These are phyloP conservation scores for Dasyprocta punctata DNA, from an alignment of 2,113 vertebrate species.

Conservation along the genomic window DNA sequence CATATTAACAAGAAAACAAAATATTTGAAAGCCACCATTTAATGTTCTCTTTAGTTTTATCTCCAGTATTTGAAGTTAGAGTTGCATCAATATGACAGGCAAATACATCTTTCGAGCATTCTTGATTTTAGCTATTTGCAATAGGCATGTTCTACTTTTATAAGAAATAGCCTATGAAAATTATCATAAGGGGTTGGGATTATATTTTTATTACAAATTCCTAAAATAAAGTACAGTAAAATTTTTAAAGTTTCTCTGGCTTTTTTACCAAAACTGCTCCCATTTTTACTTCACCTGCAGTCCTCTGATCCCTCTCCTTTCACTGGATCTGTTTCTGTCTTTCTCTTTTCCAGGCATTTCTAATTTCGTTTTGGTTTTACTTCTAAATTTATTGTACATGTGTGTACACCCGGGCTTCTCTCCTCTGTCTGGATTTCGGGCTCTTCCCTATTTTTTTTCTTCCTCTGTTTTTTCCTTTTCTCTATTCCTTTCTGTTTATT, in stretches of 20 bases:
- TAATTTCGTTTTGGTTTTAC: not conserved
- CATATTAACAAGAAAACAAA: not conserved
- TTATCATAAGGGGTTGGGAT: not conserved
- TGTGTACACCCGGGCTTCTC: not conserved
- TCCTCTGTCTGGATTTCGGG: not conserved
- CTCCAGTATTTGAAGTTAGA: not conserved
- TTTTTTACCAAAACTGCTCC: not conserved
- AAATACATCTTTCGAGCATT: not conserved
- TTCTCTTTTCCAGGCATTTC: not conserved
- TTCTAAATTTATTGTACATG: not conserved
- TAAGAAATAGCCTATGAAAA: not conserved
- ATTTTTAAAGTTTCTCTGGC: not conserved
- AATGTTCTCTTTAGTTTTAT: not conserved
- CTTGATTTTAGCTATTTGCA: slow-evolving; percentile 22
- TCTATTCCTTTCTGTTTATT: not conserved
- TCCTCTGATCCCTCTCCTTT: not conserved
- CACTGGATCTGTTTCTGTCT: not conserved
- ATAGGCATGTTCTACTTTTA: not conserved
- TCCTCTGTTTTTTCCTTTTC: not conserved
- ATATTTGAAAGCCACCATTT: not conserved
- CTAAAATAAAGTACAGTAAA: not conserved
- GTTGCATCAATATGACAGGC: not conserved
- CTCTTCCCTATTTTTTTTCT: not conserved
- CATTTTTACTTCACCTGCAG: not conserved
- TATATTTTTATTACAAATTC: not conserved